phyloP scores from a whole-genome alignment of 2,888 invertebrate genomes.

The Andrena trimmerana region DNA sequence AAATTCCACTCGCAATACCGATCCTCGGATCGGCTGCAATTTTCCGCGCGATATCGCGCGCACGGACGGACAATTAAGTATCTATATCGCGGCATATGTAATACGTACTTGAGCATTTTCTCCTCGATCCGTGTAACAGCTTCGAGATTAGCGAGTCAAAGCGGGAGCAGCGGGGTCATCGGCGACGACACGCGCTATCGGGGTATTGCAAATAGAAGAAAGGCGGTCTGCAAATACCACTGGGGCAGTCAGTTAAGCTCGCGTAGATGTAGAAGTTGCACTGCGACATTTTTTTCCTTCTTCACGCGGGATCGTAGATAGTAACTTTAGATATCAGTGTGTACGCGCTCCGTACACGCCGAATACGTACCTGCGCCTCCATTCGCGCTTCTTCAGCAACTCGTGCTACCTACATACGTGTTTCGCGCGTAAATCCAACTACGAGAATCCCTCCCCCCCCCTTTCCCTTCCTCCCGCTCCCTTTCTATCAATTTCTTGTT shows the following conservation, averaged over 20 bases:
- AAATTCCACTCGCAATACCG: neutral
- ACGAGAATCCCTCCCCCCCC: slow-evolving; percentile 14
- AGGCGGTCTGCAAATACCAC: slow-evolving; percentile 67
- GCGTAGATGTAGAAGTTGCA: slow-evolving; percentile 36
- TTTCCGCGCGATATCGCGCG: neutral
- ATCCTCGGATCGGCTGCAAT: neutral
- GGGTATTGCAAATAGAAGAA: slow-evolving; percentile 64
- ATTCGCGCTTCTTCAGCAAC: slow-evolving; percentile 27
- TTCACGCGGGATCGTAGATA: slow-evolving; percentile 10
- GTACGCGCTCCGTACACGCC: neutral
- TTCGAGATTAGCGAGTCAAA: slow-evolving; percentile 49
- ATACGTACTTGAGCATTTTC: slow-evolving; percentile 44
- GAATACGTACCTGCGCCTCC: neutral
- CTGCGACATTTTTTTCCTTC: slow-evolving; percentile 41
- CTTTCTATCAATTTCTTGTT: slow-evolving; percentile 54
- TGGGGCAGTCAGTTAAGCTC: slow-evolving; percentile 66
- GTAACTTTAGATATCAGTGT: neutral
- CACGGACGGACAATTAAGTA: neutral
- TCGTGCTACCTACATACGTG: slow-evolving; percentile 20
- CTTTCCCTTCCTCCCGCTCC: neutral
- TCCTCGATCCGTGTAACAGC: slow-evolving; percentile 64
- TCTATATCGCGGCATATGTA: neutral
- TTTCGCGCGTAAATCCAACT: slow-evolving; percentile 33
- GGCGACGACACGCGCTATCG: slow-evolving; percentile 68
- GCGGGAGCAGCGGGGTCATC: slow-evolving; percentile 62